Base-by-base conservation (phyloP, 23 tunicate genomes). In the Halocynthia roretzi region DNA sequence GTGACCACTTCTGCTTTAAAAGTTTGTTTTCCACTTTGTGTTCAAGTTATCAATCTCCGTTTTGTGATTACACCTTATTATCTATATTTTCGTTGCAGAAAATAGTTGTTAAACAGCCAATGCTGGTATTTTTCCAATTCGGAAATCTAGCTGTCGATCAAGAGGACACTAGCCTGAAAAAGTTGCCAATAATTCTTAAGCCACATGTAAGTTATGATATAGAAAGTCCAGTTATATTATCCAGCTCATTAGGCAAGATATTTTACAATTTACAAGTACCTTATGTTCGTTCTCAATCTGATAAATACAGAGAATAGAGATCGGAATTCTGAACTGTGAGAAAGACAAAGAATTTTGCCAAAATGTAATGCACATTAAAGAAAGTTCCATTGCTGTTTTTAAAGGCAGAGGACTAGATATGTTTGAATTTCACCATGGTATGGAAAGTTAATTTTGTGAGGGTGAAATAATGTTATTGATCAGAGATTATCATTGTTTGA, bases 401-500 rank as follows among this genome's bases (percentile, higher is more conserved):
- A 85, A 86, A 83, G 98, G 98, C 50, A 80, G 76, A 19, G 98
- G 98, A 61, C n/a, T 80, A 7, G 67, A 76, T 31, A 71, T 72
- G 51, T 94, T 75, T 62, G 98, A 94, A 88, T 71, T 94, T 18
- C 84, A 80, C 64, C 98, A 94, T 51, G 98, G 95, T 83, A 77
- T 71, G 54, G 63, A 2, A 68, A n/a, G 23, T 18, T 68, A 21
- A 1, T 68, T 68, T 12, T 68, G 72, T 68, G 2, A 22, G 14
- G 2, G 19, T 22, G 19, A 68, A 68, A 68, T 68, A n/a, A 18
- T 68, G 2, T 68, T 60, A 17, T 15, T 15, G 11, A 60, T 60
- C 4, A 60, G 2, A 15, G n/a, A 17, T 60, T 60, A 15, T 60
- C n/a, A 2, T 60, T 17, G 17, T 60, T 15, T 15, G 17, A 21